Evolutionary conservation across 2,797 vertebrate genomes (phyloP).

Genomic region (Silurus lanzhouensis): DNA sequence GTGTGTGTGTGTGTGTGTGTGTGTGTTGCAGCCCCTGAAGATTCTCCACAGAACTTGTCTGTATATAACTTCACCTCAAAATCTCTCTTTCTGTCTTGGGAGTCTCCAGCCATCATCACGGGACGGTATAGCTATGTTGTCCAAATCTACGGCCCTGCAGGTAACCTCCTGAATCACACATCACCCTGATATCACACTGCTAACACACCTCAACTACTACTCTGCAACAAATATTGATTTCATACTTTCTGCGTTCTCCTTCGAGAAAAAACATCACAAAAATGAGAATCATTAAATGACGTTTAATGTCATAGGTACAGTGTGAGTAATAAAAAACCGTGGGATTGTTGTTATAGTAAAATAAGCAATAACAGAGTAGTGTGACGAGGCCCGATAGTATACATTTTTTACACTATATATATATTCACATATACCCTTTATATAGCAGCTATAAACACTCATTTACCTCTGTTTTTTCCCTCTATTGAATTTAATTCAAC

Average conservation of each 20-base stretch:
- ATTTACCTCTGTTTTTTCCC: not conserved
- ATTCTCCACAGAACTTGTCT: slow-evolving; percentile 83
- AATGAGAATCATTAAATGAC: no score
- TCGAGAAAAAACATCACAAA: not conserved
- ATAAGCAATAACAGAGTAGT: not conserved
- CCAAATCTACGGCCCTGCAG: slow-evolving; percentile 83
- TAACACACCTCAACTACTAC: not conserved
- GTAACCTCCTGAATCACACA: slow-evolving; percentile 65
- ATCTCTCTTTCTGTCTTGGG: slow-evolving; percentile 85
- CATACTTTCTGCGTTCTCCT: not conserved
- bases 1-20: slow-evolving; percentile 37
- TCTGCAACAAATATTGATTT: not conserved
- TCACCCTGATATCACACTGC: not conserved
- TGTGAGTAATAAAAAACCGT: not conserved
- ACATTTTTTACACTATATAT: no score
- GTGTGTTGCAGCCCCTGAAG: slow-evolving; percentile 86
- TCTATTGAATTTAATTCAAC: not conserved
- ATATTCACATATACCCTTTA: no score
- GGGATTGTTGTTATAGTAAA: not conserved
- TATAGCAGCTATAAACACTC: not conserved
- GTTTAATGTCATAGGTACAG: not conserved
- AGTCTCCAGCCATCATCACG: slow-evolving; percentile 82
- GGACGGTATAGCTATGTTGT: slow-evolving; percentile 89
- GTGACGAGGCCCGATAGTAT: not conserved
- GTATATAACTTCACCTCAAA: slow-evolving; percentile 83